These are phyloP conservation scores for mouse (Mus musculus) DNA, from an alignment of 2,113 vertebrate species.

Conservation along the genomic window GRCm39 chr3:105162001-105162500, in stretches of 20 bases:
- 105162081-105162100: slow-evolving; percentile 18
- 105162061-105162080: slow-evolving; percentile 3
- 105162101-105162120: slow-evolving; percentile 23
- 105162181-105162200: neutral
- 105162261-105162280: slow-evolving; percentile 11
- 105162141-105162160: neutral
- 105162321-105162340: neutral
- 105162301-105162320: slow-evolving; percentile 50
- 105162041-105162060: neutral
- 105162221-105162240: neutral
- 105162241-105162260: slow-evolving; percentile 1
- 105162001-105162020: neutral
- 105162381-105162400: neutral
- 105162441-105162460: neutral
- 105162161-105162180: neutral
- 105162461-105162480: neutral
- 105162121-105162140: slow-evolving; percentile 1
- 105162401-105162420: neutral
- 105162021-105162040: neutral
- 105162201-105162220: slow-evolving; percentile 3
- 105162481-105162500: neutral
- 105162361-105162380: neutral
- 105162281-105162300: neutral
- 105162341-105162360: slow-evolving; percentile 31
- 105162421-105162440: neutral